phyloP scores from a whole-genome alignment of 1,140 invertebrate species.

The Whitmania pigra region DNA sequence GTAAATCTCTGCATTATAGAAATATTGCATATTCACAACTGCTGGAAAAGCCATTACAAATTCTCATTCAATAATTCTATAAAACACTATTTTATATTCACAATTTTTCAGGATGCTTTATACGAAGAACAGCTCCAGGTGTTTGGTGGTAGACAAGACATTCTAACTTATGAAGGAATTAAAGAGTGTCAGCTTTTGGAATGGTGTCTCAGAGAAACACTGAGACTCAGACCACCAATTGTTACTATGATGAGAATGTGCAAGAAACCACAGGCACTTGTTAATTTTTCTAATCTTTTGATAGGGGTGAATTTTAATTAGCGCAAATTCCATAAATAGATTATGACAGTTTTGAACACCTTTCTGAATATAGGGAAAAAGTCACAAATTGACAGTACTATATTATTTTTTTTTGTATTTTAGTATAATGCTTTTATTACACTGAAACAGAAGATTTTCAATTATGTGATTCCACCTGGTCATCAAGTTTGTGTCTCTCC shows the following conservation, averaged over 20 bases:
- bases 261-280: conserved; percentile 16
- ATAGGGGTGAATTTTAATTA: too few relatives aligned
- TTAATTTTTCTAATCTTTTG: neutral
- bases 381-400: too few relatives aligned
- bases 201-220: conserved; percentile 34
- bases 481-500: conserved; percentile 39
- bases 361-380: too few relatives aligned
- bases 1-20: too few relatives aligned
- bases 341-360: too few relatives aligned
- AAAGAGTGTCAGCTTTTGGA: conserved; percentile 33
- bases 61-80: too few relatives aligned
- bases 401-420: too few relatives aligned
- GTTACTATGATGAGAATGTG: conserved; percentile 37
- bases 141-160: conserved; percentile 18
- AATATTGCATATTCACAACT: too few relatives aligned
- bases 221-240: conserved; percentile 34
- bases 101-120: conserved; percentile 14
- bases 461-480: conserved; percentile 34
- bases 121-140: conserved; percentile 23
- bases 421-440: neutral
- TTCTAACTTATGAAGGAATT: conserved; percentile 30
- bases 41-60: too few relatives aligned
- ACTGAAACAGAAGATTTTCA: conserved; percentile 27
- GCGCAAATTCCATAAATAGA: too few relatives aligned
- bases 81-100: too few relatives aligned